Conservation (phyloP, 2,888 invertebrate species). For the Lingula anatina region DNA sequence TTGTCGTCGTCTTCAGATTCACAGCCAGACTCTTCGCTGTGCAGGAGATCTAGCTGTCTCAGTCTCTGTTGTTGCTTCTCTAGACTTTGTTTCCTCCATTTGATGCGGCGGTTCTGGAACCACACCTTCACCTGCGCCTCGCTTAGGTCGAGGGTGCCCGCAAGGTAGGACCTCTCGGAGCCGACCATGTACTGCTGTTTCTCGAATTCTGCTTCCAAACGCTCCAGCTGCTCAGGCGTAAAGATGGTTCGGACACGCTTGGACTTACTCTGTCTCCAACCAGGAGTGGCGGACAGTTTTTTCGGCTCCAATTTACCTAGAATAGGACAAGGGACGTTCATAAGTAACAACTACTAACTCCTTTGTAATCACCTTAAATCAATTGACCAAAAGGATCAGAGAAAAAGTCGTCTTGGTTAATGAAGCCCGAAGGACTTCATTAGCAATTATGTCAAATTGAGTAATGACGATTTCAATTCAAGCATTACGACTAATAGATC, state of each 20-base stretch:
- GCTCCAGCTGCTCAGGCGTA: constrained; percentile 90
- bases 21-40: constrained; percentile 16
- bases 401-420: too few relatives aligned
- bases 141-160: constrained; percentile 78
- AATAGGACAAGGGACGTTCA: too few relatives aligned
- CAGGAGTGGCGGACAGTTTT: too few relatives aligned
- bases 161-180: constrained; percentile 84
- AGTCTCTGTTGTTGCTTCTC: constrained; percentile 65
- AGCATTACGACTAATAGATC: too few relatives aligned
- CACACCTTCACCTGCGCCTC: constrained; percentile 73
- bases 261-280: constrained; percentile 59
- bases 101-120: constrained; percentile 65
- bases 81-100: constrained; percentile 91
- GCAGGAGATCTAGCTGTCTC: constrained; percentile 16
- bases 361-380: too few relatives aligned
- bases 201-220: constrained; percentile 90
- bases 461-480: too few relatives aligned
- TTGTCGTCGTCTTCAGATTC: constrained; percentile 16
- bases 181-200: constrained; percentile 98
- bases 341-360: too few relatives aligned
- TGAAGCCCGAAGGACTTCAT: too few relatives aligned
- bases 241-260: constrained; percentile 94
- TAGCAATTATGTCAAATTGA: too few relatives aligned
- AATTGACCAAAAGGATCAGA: too few relatives aligned
- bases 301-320: too few relatives aligned